Percentiles rank a stretch among this genome's conserved stretches.
These are phyloP conservation scores for Cheilinus undulatus DNA, from an alignment of 2,113 vertebrate species.

Conservation along the genomic window DNA sequence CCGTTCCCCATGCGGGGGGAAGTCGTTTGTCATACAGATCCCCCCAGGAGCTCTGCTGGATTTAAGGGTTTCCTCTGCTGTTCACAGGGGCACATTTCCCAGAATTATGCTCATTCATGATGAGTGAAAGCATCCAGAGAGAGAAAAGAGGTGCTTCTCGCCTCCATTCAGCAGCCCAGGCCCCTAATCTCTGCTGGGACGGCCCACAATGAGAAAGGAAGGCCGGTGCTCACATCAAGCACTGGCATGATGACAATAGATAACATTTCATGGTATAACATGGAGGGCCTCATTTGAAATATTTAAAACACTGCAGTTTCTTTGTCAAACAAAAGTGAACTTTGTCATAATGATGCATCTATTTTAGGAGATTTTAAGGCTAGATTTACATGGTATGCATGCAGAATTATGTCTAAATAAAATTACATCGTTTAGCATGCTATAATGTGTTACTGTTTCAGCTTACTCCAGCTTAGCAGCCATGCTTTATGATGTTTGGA, in stretches of 20 bases:
- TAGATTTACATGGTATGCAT: too few relatives aligned
- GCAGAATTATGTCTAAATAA: too few relatives aligned
- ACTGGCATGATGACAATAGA: conserved; percentile 52
- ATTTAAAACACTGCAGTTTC: conserved; percentile 38
- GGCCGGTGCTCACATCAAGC: conserved; percentile 64
- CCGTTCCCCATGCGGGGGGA: conserved; percentile 53
- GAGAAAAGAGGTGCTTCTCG: conserved; percentile 58
- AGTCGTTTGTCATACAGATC: conserved; percentile 71
- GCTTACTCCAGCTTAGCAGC: too few relatives aligned
- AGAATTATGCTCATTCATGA: conserved; percentile 79
- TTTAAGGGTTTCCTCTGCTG: conserved; percentile 73
- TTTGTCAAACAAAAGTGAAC: background rate
- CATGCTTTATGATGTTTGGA: too few relatives aligned
- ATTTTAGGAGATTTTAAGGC: conserved; percentile 2
- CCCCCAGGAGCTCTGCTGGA: conserved; percentile 74
- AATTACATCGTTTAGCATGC: too few relatives aligned
- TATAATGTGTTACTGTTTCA: too few relatives aligned
- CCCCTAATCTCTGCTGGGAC: conserved; percentile 76
- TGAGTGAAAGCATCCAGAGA: conserved; percentile 71
- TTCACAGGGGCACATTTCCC: conserved; percentile 72
- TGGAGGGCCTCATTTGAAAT: conserved; percentile 43
- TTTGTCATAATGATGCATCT: conserved; percentile 2
- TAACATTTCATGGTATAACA: conserved; percentile 62
- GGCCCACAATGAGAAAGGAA: conserved; percentile 66
- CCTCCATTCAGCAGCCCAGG: conserved; percentile 65